Base-by-base conservation (phyloP, 1,140 invertebrate species). In the Agraylea sexmaculata region DNA sequence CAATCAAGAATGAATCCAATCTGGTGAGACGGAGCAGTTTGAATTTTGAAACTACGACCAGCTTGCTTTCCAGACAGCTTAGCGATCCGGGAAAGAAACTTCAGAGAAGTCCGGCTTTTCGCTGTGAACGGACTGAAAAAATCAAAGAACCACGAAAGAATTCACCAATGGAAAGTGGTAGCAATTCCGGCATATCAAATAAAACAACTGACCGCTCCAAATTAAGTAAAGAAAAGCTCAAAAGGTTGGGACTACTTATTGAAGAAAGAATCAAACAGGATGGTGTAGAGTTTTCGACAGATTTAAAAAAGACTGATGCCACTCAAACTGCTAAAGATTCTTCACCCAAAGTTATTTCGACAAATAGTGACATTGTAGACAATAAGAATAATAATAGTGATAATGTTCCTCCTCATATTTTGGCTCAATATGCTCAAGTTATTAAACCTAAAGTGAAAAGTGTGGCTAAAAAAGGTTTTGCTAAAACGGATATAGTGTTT, bases 61-160 rank as follows among this genome's bases (percentile, higher is more conserved):
- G 43, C 37, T 8, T n/a, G 20, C 45, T 74, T 23, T 54, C 66
- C 1, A 53, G 73, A 11, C 73, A 75, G 45, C 54, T 57, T 1
- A 75, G 71, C 49, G 73, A 75, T 54, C 73, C 73, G 2, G 58
- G 62, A 0, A 66, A 65, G 34, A 71, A 70, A 45, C 62, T 76
- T n/a, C 73, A 75, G 40, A 56, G 73, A 40, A 73, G 69, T 18
- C 73, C 73, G 25, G 73, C 74, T 0, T 75, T 77, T 51, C 56
- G 74, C 4, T 67, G 72, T 44, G 73, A 75, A 40, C 58, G 66
- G 33, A 69, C 53, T 39, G 51, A 66, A 49, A 62, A 66, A 52
- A 53, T 61, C n/a, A 52, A 53, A 13, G 54, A 60, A 16, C 53
- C 52, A 10, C 57, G 61, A 12, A 59, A 66, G 51, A 50, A 64